Conservation (phyloP, 2,113 vertebrate genomes). For the Panthera leo region DNA sequence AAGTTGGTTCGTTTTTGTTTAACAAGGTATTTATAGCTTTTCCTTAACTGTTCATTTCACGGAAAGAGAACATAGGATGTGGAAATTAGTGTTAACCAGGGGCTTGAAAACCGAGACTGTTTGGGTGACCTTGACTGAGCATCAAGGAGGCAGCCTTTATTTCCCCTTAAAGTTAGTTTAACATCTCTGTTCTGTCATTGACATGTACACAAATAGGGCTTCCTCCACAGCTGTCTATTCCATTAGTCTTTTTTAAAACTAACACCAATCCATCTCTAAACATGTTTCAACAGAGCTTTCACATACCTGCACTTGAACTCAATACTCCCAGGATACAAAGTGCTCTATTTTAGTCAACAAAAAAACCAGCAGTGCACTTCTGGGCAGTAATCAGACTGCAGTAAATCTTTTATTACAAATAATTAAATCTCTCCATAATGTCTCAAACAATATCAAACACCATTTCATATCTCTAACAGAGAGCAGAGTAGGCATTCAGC, state of each 20-base stretch:
- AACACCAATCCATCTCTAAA: slow-evolving; percentile 26
- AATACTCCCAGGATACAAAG: slow-evolving; percentile 21
- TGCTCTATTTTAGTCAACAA: slow-evolving; percentile 58
- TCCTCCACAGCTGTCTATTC: neutral
- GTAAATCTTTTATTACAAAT: slow-evolving; percentile 72
- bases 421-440: slow-evolving; percentile 5
- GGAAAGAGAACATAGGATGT: neutral
- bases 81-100: neutral
- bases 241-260: slow-evolving; percentile 11
- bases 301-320: neutral
- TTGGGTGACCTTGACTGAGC: neutral
- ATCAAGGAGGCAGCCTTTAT: neutral
- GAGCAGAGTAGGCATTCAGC: slow-evolving; percentile 43
- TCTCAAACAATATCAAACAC: slow-evolving; percentile 33
- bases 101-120: neutral
- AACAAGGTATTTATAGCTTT: slow-evolving; percentile 27
- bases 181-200: neutral
- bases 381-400: slow-evolving; percentile 63
- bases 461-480: slow-evolving; percentile 30
- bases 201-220: neutral
- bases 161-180: neutral
- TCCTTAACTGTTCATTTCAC: slow-evolving; percentile 51
- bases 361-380: slow-evolving; percentile 42
- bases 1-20: slow-evolving; percentile 56
- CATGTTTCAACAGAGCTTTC: slow-evolving; percentile 40